phyloP scores from a whole-genome alignment of 2,888 invertebrate species.

The Boloria selene region DNA sequence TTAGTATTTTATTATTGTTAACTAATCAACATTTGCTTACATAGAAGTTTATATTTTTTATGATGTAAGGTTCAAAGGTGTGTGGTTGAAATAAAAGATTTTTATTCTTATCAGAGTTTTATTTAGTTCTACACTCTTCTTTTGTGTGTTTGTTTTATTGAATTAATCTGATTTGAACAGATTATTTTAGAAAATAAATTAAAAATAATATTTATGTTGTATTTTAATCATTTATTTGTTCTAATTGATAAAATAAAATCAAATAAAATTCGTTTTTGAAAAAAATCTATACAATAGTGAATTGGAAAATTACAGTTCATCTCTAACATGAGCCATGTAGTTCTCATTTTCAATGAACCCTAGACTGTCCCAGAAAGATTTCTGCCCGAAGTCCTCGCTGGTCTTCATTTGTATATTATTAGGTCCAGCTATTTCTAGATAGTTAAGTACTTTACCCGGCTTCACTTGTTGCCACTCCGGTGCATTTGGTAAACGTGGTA shows the following conservation, averaged over 20 bases:
- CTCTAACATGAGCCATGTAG: slow-evolving; percentile 56
- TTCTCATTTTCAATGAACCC: slow-evolving; percentile 83
- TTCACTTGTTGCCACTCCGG: slow-evolving; percentile 49
- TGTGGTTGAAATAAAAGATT: slow-evolving; percentile 28
- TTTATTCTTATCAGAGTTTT: slow-evolving; percentile 12
- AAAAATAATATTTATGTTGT: not conserved
- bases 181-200: not conserved
- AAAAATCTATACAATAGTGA: too few relatives aligned
- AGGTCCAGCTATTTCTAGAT: slow-evolving; percentile 61
- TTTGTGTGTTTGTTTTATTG: not conserved
- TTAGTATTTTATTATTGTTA: not conserved
- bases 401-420: slow-evolving; percentile 67
- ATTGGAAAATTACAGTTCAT: slow-evolving; percentile 62
- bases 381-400: slow-evolving; percentile 77
- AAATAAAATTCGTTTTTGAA: too few relatives aligned
- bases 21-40: slow-evolving; percentile 2
- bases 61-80: slow-evolving; percentile 3
- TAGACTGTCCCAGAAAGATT: slow-evolving; percentile 84
- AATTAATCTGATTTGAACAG: not conserved
- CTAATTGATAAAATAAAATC: not conserved
- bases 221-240: slow-evolving; percentile 1
- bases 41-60: not conserved
- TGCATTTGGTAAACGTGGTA: slow-evolving; percentile 60
- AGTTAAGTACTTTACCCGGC: not conserved
- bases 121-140: not conserved